Conservation (phyloP, 2,888 invertebrate species). For the Oxyteleia sp. region DNA sequence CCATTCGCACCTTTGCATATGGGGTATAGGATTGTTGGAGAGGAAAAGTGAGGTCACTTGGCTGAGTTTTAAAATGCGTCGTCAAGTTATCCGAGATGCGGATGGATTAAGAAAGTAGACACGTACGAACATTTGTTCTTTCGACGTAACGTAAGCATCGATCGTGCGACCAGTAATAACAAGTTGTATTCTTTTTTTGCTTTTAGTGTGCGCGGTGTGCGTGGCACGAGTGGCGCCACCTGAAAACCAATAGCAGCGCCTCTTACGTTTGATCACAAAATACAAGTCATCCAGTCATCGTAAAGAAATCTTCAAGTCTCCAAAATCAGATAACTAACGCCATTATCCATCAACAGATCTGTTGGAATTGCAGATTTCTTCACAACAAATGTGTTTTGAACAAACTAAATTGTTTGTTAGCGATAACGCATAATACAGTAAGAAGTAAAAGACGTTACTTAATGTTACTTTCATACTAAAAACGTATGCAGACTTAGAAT, state of each 20-base stretch:
- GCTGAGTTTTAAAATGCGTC: too few relatives aligned
- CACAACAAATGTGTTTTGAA: not conserved
- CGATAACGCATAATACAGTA: not conserved
- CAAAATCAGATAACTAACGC: not conserved
- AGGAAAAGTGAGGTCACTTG: too few relatives aligned
- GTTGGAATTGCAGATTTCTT: not conserved
- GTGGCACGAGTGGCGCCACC: constrained; percentile 28
- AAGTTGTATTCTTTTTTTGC: constrained; percentile 12
- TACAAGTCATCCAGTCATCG: not conserved
- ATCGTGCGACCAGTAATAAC: constrained; percentile 8
- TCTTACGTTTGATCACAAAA: constrained; percentile 13
- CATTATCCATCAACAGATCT: too few relatives aligned
- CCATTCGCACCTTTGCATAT: constrained; percentile 43
- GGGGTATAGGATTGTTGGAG: constrained; percentile 1
- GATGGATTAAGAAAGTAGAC: constrained; percentile 48
- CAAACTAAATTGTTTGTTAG: not conserved
- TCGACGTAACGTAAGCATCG: constrained; percentile 11
- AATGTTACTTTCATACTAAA: not conserved
- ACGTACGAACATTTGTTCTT: constrained; percentile 8
- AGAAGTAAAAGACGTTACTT: not conserved
- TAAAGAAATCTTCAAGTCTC: not conserved
- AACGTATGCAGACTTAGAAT: not conserved
- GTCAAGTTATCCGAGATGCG: too few relatives aligned
- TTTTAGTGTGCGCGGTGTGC: constrained; percentile 37
- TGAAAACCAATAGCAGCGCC: constrained; percentile 21